A percentile compares a stretch with the other conserved stretches of the same genome.
Evolutionary conservation across 2,113 vertebrate species (phyloP).

Genomic region (Natator depressus): DNA sequence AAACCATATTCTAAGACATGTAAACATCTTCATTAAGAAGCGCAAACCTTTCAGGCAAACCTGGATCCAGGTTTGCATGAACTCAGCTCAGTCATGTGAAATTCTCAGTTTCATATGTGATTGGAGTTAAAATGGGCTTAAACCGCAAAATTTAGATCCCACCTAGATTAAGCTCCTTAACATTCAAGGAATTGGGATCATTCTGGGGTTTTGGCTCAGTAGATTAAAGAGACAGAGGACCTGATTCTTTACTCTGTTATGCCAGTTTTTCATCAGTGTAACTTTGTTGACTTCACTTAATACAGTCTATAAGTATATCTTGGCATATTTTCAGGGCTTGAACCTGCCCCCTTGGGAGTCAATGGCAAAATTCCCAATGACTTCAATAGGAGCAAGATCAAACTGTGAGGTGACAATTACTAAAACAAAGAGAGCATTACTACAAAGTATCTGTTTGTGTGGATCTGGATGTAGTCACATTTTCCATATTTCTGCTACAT

Average conservation of each 20-base stretch:
- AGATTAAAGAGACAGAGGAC: not conserved
- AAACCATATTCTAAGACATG: too few species aligned
- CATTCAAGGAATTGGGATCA: conserved; percentile 43
- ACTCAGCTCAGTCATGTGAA: too few species aligned
- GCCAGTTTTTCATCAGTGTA: not conserved
- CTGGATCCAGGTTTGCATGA: too few species aligned
- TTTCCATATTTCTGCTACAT: not conserved
- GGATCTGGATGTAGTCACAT: not conserved
- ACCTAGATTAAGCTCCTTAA: conserved; percentile 3
- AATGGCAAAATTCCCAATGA: not conserved
- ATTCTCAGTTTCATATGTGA: too few species aligned
- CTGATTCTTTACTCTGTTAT: conserved; percentile 13
- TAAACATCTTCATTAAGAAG: too few species aligned
- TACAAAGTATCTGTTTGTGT: not conserved
- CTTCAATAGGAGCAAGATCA: not conserved
- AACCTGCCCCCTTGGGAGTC: not conserved
- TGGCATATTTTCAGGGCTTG: not conserved
- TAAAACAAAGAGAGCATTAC: too few species aligned
- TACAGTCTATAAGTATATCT: not conserved
- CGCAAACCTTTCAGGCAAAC: too few species aligned
- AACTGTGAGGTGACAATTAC: not conserved
- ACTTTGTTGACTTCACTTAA: not conserved
- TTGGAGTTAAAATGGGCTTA: not conserved
- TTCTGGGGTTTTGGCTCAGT: not conserved
- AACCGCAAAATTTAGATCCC: not conserved